phyloP scores from a whole-genome alignment of 2,888 invertebrate genomes.

The Phanerotoma sp. region DNA sequence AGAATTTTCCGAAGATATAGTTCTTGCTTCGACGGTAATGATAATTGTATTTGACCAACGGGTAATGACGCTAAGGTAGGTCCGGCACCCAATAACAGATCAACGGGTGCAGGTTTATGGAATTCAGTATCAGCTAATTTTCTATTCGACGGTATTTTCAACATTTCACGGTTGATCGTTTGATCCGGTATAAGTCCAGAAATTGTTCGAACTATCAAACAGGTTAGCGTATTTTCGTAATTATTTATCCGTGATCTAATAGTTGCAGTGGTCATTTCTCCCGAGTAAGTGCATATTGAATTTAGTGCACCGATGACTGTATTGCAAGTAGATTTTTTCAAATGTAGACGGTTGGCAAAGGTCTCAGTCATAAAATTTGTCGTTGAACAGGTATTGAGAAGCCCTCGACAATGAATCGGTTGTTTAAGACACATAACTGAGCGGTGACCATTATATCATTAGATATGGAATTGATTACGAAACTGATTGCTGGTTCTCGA shows the following conservation, averaged over 20 bases:
- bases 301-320: constrained; percentile 5
- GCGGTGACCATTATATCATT: constrained; percentile 10
- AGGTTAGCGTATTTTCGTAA: not conserved
- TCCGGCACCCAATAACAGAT: constrained; percentile 19
- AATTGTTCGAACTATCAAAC: not conserved
- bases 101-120: constrained; percentile 20
- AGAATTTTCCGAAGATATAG: not conserved
- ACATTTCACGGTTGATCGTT: not conserved
- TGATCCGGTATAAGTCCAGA: not conserved
- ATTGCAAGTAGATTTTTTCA: not conserved
- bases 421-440: not conserved
- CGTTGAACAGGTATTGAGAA: constrained; percentile 9
- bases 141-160: not conserved
- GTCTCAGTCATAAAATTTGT: constrained; percentile 8
- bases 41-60: not conserved
- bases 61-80: not conserved
- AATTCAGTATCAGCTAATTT: constrained; percentile 5
- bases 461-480: not conserved
- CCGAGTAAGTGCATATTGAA: not conserved
- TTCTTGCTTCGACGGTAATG: not conserved
- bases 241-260: not conserved
- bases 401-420: not conserved
- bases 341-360: not conserved
- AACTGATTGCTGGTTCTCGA: not conserved
- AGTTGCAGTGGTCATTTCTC: constrained; percentile 1